Evolutionary conservation across 2,113 vertebrate species (phyloP).

Genomic region (Malurus elegans): DNA sequence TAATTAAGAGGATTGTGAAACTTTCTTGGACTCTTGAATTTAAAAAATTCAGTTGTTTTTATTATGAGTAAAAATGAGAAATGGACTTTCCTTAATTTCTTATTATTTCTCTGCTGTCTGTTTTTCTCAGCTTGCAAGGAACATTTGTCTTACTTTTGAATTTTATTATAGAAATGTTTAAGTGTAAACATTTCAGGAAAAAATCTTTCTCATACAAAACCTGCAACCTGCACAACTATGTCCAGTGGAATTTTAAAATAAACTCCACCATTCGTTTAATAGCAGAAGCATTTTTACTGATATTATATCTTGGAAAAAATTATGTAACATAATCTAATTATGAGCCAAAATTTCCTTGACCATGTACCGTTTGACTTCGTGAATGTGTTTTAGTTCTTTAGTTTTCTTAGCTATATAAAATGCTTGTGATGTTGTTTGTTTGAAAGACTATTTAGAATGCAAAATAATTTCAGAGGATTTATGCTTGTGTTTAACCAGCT

Average conservation of each 20-base stretch:
- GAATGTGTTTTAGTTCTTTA: neutral
- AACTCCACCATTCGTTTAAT: neutral
- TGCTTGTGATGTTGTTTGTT: accelerated
- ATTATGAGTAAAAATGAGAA: neutral
- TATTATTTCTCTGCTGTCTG: neutral
- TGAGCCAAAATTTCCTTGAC: neutral
- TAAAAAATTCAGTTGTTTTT: neutral
- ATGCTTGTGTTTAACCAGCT: neutral
- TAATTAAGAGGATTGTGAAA: neutral
- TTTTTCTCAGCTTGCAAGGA: neutral
- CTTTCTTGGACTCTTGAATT: too few relatives aligned
- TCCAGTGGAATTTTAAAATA: neutral
- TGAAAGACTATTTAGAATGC: neutral
- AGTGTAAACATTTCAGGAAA: neutral
- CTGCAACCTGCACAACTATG: neutral
- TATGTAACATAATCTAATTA: neutral
- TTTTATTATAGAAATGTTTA: neutral
- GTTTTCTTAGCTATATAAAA: neutral
- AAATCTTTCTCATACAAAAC: neutral
- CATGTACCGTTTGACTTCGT: neutral
- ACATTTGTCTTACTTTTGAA: neutral
- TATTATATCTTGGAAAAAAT: neutral
- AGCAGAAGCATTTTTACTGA: neutral
- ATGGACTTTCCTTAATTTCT: neutral
- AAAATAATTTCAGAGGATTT: neutral